A percentile compares a stretch with the other conserved stretches of the same genome.
Evolutionary conservation across 2,888 invertebrate genomes (phyloP).

Genomic region (Zootermopsis nevadensis): DNA sequence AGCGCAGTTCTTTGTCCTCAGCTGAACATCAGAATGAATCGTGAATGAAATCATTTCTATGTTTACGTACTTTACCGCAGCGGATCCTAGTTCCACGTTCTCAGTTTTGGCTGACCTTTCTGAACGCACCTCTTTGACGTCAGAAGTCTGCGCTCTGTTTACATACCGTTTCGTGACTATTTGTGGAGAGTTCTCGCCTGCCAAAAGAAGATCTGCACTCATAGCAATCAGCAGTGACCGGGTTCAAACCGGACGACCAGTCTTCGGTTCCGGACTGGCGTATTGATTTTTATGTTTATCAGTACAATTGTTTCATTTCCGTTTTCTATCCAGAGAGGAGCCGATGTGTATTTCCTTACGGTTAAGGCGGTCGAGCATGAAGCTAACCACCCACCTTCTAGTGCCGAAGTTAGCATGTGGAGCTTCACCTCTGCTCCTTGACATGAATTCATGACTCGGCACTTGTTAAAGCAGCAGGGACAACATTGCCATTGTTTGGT

Average conservation of each 20-base stretch:
- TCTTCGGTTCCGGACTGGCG: too few species aligned
- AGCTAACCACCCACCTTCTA: too few species aligned
- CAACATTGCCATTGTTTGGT: too few species aligned
- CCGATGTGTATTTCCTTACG: too few species aligned
- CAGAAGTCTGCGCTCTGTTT: not conserved
- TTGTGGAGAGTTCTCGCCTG: not conserved
- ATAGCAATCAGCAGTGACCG: not conserved
- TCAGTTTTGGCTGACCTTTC: not conserved
- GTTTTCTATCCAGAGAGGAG: too few species aligned
- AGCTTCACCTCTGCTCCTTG: too few species aligned
- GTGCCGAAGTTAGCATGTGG: too few species aligned
- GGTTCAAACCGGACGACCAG: not conserved
- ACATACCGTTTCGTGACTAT: not conserved
- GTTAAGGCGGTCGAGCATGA: too few species aligned
- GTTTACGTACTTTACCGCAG: not conserved
- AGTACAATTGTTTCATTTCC: too few species aligned
- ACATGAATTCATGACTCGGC: too few species aligned
- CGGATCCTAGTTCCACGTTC: not conserved
- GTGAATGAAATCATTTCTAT: constrained; percentile 4
- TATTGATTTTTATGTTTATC: too few species aligned
- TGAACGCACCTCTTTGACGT: not conserved
- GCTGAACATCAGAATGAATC: not conserved
- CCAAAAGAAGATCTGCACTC: not conserved
- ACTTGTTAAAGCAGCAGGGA: too few species aligned
- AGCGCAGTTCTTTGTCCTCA: not conserved